Percentiles rank a stretch among this genome's conserved stretches.
Evolutionary conservation across 2,113 vertebrate species (phyloP).

Genomic region (Hippocampus comes): DNA sequence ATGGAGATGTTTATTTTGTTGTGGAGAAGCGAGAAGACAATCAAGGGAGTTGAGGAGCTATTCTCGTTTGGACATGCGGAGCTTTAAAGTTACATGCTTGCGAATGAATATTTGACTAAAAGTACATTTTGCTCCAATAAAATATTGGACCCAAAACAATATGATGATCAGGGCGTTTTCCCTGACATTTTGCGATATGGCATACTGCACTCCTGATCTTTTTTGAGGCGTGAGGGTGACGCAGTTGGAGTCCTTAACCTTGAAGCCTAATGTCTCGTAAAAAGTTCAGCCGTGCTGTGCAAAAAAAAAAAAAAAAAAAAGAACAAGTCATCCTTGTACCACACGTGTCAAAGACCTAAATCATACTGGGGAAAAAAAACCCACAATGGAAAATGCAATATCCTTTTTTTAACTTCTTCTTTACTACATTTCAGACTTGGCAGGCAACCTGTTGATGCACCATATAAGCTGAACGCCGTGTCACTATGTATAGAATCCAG

Average conservation of each 20-base stretch:
- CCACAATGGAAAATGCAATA: not conserved
- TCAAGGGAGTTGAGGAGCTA: not conserved
- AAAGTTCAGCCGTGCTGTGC: not conserved
- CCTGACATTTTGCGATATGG: not conserved
- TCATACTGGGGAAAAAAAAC: not conserved
- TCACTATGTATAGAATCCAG: not conserved
- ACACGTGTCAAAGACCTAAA: not conserved
- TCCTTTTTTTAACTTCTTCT: not conserved
- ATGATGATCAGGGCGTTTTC: not conserved
- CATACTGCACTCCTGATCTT: not conserved
- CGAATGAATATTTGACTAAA: not conserved
- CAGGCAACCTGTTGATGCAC: not conserved
- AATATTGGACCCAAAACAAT: not conserved
- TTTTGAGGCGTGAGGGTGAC: no score
- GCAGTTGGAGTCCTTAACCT: not conserved
- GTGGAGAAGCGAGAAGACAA: not conserved
- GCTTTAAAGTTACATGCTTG: not conserved
- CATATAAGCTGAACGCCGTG: not conserved
- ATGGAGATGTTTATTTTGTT: not conserved
- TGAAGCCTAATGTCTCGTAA: not conserved
- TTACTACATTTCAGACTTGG: not conserved
- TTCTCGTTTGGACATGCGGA: not conserved
- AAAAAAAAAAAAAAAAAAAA: not conserved
- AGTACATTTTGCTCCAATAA: not conserved
- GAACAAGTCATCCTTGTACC: not conserved